Evolutionary conservation across 2,113 vertebrate species (phyloP).

Genomic region (Origma solitaria): DNA sequence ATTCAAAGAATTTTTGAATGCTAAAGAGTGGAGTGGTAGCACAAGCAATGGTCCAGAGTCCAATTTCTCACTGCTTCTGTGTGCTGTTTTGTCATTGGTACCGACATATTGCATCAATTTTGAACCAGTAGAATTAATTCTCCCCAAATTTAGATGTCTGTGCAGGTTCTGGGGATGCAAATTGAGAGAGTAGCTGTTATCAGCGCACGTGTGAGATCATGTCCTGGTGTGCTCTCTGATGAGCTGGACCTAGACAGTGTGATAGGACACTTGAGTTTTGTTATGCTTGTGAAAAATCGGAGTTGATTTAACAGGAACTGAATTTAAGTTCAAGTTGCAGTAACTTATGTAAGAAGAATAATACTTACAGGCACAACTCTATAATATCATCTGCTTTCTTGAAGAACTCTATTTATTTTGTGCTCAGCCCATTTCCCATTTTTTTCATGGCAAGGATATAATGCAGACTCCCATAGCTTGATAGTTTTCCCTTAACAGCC

Average conservation of each 20-base stretch:
- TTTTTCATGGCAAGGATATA: neutral
- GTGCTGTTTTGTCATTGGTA: neutral
- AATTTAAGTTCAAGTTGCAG: neutral
- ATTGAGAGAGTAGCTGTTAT: neutral
- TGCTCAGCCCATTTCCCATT: neutral
- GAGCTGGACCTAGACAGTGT: neutral
- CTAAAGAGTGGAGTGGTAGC: neutral
- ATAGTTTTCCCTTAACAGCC: neutral
- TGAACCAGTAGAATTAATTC: neutral
- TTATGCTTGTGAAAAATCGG: neutral
- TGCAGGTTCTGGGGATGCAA: neutral
- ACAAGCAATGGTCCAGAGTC: neutral
- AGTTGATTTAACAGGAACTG: neutral
- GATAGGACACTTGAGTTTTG: neutral
- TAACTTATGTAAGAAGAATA: neutral
- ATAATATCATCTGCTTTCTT: neutral
- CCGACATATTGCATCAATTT: neutral
- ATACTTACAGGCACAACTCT: neutral
- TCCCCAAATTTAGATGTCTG: neutral
- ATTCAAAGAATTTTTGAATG: neutral
- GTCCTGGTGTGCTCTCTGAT: neutral
- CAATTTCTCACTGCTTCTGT: neutral
- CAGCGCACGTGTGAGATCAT: neutral
- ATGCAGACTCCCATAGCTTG: neutral
- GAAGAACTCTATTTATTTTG: neutral